These are phyloP conservation scores for Athrips mouffetella DNA, from an alignment of 2,888 invertebrate species.

Conservation along the genomic window DNA sequence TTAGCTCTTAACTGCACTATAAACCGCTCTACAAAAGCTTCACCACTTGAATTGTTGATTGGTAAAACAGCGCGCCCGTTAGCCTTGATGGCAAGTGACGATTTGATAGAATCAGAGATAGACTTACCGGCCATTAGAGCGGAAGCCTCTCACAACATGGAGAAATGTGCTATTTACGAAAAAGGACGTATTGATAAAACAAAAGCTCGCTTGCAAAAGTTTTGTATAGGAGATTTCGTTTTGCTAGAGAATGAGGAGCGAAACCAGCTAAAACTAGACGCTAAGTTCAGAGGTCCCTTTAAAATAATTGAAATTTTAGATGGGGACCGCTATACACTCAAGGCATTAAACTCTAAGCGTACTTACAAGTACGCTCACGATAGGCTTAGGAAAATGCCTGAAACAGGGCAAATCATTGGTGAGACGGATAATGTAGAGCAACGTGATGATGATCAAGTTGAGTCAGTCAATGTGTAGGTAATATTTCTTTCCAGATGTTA, in stretches of 20 bases:
- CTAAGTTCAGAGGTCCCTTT: slow-evolving; percentile 24
- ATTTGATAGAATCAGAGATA: slow-evolving; percentile 12
- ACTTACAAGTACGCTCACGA: slow-evolving; percentile 21
- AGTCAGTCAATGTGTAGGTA: no score
- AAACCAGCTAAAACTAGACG: slow-evolving; percentile 24
- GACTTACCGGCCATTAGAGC: slow-evolving; percentile 16
- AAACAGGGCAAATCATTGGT: no score
- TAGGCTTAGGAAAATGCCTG: slow-evolving; percentile 2
- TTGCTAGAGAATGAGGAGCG: slow-evolving; percentile 23
- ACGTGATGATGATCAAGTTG: no score
- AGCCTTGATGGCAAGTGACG: slow-evolving; percentile 15
- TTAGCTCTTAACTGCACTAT: slow-evolving; percentile 31
- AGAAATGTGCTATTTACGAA: neutral
- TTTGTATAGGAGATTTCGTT: slow-evolving; percentile 20
- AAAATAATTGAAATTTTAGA: slow-evolving; percentile 21
- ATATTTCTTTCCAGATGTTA: no score
- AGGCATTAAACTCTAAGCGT: slow-evolving; percentile 19
- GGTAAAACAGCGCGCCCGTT: slow-evolving; percentile 27
- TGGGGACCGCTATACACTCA: slow-evolving; percentile 14
- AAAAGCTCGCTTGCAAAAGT: slow-evolving; percentile 14
- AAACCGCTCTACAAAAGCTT: slow-evolving; percentile 28
- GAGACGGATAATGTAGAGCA: no score
- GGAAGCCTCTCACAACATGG: slow-evolving; percentile 14
- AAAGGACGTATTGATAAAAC: slow-evolving; percentile 14
- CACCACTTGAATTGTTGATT: slow-evolving; percentile 32